Conservation (phyloP, 2,797 vertebrate species). For the Tragelaphus eurycerus region DNA sequence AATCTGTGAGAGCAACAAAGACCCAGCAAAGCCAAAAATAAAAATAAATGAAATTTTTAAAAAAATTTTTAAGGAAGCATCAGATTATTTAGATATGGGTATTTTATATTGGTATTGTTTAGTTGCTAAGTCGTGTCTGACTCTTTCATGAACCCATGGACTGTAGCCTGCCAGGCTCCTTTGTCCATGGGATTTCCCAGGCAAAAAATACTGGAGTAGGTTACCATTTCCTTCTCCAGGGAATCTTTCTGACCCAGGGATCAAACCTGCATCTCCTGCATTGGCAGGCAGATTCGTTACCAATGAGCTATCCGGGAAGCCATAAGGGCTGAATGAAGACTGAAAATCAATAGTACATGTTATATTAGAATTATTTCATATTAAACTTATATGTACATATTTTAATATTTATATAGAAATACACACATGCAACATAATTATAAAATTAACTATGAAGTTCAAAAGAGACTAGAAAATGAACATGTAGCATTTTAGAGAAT, state of each 20-base stretch:
- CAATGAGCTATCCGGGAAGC: neutral
- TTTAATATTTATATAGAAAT: neutral
- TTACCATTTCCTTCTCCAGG: neutral
- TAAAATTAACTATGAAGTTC: constrained; percentile 17
- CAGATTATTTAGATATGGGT: neutral
- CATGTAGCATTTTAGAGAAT: neutral
- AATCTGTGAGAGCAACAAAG: neutral
- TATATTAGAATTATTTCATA: neutral
- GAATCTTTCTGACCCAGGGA: neutral
- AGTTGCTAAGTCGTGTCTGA: neutral
- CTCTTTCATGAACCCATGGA: neutral
- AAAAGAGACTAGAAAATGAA: neutral
- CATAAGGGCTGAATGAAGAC: neutral
- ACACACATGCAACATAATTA: neutral
- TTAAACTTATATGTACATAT: neutral
- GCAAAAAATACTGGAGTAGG: neutral
- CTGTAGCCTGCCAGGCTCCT: neutral
- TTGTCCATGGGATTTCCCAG: neutral
- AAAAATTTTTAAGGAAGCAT: neutral
- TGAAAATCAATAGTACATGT: neutral
- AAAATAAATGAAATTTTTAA: neutral
- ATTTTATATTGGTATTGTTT: neutral
- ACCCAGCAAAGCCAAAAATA: neutral
- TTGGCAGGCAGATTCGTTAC: neutral
- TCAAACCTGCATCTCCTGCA: neutral